Evolutionary conservation across 2,797 vertebrate species (phyloP).

Genomic region (Mormyrops attenuatus): DNA sequence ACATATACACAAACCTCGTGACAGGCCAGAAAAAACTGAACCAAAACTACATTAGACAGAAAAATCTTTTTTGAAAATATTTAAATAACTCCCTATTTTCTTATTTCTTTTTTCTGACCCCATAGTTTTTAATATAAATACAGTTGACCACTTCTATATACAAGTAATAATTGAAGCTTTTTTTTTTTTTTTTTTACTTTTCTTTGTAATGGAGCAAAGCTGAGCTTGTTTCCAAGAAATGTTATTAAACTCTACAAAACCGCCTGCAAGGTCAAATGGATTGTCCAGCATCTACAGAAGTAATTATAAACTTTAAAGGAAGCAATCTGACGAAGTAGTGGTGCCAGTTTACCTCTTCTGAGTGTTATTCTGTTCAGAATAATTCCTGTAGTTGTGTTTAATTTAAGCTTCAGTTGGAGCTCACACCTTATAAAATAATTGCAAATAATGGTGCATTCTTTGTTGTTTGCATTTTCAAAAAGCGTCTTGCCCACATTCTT

Average conservation of each 20-base stretch:
- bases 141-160: neutral
- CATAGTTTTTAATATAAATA: neutral
- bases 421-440: neutral
- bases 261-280: neutral
- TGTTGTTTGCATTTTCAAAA: neutral
- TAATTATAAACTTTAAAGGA: constrained; percentile 10
- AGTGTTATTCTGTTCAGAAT: neutral
- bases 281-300: neutral
- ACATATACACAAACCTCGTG: neutral
- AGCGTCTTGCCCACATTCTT: neutral
- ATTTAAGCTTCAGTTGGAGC: neutral
- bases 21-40: neutral
- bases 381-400: neutral
- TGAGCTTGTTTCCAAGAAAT: neutral
- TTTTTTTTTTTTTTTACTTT: neutral
- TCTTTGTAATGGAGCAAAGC: neutral
- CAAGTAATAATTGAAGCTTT: neutral
- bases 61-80: neutral
- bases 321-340: neutral
- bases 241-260: neutral
- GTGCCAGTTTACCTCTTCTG: neutral
- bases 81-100: neutral
- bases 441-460: neutral
- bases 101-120: neutral
- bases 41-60: constrained; percentile 5